Base-by-base conservation (phyloP, 2,797 vertebrate species). In the Threskiornis aethiopicus region DNA sequence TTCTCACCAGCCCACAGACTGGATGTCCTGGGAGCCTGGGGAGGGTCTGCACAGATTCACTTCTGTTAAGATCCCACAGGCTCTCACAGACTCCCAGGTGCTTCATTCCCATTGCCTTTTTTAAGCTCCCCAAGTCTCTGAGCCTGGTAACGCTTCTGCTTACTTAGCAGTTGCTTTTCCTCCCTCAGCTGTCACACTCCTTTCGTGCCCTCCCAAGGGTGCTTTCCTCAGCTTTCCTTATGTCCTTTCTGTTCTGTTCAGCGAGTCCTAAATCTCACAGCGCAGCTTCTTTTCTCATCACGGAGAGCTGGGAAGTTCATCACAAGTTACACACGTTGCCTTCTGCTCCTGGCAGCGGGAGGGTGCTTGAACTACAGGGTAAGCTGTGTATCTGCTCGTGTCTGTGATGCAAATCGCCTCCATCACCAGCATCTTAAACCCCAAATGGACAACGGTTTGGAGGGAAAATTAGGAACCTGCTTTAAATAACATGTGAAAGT, bases 151-250 rank as follows among this genome's bases (percentile, higher is more conserved):
- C 2, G 5, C 69, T 94, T 78, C 78, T 89, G 89, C 84, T 95
- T 89, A 92, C 41, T 95, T 94, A 85, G 92, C 87, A 93, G 72
- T 85, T 91, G 84, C 78, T 94, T 93, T 87, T 92, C 87, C 92
- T 95, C 92, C 95, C 79, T 95, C 94, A 89, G 91, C 89, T 93
- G 78, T 94, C 91, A 87, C 67, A 59, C 31, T 93, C 57, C 55
- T 89, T 89, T 87, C 22, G 8, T 94, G 78, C 52, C 71, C 70
- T 92, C 91, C 72, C 87, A 78, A 85, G 91, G 64, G 80, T 83
- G 81, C 75, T 85, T 83, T 96, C 89, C 78, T 93, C 90, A 96
- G 90, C 95, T 94, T 93, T 92, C 78, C 54, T 87, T 65, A 81
- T 88, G 82, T 57, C 94, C 91, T 91, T 85, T 87, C 84, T 92